Conservation (phyloP, 1,140 invertebrate species). For the Paramacrobiotus metropolitanus region DNA sequence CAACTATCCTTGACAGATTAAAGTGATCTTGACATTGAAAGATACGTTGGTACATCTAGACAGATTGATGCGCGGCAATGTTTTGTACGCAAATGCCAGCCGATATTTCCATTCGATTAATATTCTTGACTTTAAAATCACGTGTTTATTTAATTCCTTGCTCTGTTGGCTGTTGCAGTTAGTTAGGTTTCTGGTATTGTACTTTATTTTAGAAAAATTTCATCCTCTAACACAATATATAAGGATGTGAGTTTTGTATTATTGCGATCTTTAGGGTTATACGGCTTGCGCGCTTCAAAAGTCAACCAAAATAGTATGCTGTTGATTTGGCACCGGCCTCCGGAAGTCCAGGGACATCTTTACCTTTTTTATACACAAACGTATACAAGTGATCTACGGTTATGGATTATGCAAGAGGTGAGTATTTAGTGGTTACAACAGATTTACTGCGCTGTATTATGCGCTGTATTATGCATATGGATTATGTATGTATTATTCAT, state of each 20-base stretch:
- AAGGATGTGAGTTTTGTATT: neutral
- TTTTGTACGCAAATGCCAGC: too few species aligned
- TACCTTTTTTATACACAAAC: neutral
- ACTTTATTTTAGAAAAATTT: neutral
- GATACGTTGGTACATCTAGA: too few species aligned
- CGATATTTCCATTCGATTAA: too few species aligned
- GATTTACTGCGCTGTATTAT: neutral
- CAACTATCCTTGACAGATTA: too few species aligned
- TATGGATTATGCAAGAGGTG: slow-evolving; percentile 1
- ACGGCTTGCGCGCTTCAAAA: neutral
- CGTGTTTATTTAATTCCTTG: too few species aligned
- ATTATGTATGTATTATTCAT: too few species aligned
- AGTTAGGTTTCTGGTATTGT: too few species aligned
- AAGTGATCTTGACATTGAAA: too few species aligned
- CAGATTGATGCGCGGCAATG: too few species aligned
- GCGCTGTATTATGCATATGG: neutral
- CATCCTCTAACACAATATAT: neutral
- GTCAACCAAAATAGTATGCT: neutral
- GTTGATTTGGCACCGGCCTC: neutral
- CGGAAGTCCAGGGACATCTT: neutral
- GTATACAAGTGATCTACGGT: neutral
- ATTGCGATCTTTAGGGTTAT: neutral
- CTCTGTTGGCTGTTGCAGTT: too few species aligned
- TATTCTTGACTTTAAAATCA: too few species aligned
- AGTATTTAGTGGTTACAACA: neutral